phyloP scores from a whole-genome alignment of 2,797 vertebrate species.

The Epinephelus awoara region DNA sequence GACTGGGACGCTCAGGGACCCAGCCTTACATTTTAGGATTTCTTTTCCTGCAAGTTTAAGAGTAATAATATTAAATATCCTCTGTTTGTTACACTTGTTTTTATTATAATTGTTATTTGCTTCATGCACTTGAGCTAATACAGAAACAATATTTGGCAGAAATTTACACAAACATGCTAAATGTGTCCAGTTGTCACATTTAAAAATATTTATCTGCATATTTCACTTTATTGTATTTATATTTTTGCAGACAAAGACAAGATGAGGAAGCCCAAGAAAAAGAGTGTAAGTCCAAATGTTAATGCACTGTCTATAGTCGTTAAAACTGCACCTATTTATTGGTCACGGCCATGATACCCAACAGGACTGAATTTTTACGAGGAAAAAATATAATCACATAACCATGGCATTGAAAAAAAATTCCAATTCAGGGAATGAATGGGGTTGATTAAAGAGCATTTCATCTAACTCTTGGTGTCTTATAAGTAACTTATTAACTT shows the following conservation, averaged over 20 bases:
- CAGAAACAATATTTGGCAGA: too few species aligned
- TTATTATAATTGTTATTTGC: too few species aligned
- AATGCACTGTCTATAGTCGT: background rate
- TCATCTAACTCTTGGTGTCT: too few species aligned
- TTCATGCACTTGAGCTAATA: background rate
- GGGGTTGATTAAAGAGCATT: too few species aligned
- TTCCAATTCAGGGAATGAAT: too few species aligned
- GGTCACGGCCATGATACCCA: too few species aligned
- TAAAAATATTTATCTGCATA: background rate
- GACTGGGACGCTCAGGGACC: background rate
- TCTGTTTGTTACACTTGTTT: background rate
- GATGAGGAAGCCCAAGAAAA: slow-evolving; percentile 43
- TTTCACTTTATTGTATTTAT: background rate
- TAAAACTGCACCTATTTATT: background rate
- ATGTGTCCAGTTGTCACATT: background rate
- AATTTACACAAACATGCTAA: background rate
- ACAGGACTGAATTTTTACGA: too few species aligned
- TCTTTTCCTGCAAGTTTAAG: background rate
- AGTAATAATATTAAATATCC: background rate
- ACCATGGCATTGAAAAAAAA: too few species aligned
- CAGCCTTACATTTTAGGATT: background rate
- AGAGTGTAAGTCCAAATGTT: slow-evolving; percentile 65
- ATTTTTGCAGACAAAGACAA: slow-evolving; percentile 65
- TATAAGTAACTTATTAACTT: background rate
- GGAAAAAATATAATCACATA: too few species aligned